These are phyloP conservation scores for Eretmochelys imbricata DNA, from an alignment of 2,113 vertebrate species.

Conservation along the genomic window DNA sequence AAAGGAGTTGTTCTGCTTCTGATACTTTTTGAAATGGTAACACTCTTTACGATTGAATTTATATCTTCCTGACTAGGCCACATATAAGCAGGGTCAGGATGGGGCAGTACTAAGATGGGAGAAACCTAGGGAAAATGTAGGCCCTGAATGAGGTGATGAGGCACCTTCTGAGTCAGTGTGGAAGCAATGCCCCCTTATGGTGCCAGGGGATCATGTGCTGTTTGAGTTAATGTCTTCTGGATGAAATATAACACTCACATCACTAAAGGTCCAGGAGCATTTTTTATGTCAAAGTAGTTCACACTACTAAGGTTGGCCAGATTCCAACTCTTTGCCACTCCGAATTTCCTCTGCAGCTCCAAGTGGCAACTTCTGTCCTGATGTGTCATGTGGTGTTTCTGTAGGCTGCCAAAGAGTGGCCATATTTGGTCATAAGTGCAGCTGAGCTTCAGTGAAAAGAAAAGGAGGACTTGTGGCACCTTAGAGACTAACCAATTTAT, in stretches of 20 bases:
- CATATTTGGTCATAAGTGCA: accelerated
- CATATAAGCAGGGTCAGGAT: neutral
- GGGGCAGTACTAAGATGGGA: too few relatives aligned
- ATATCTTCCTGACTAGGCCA: neutral
- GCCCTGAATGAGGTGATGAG: too few relatives aligned
- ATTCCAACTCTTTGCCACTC: neutral
- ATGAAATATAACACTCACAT: neutral
- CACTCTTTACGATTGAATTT: neutral
- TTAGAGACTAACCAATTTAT: too few relatives aligned
- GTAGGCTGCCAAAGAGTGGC: neutral
- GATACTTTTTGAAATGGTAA: neutral
- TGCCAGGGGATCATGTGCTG: neutral
- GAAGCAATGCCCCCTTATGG: neutral
- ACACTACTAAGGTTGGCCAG: neutral
- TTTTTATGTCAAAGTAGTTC: neutral
- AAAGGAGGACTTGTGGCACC: too few relatives aligned
- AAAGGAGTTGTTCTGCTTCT: conserved; percentile 25
- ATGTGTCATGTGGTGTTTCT: neutral
- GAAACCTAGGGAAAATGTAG: neutral
- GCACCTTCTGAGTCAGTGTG: neutral
- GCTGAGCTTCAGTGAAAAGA: too few relatives aligned
- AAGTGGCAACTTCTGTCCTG: neutral
- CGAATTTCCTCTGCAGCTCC: accelerated
- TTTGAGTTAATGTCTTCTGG: neutral
- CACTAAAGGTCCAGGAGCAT: neutral